Percentiles rank a stretch among this genome's conserved stretches.
phyloP scores from a whole-genome alignment of 1,140 invertebrate species.

The Penaeus chinensis region DNA sequence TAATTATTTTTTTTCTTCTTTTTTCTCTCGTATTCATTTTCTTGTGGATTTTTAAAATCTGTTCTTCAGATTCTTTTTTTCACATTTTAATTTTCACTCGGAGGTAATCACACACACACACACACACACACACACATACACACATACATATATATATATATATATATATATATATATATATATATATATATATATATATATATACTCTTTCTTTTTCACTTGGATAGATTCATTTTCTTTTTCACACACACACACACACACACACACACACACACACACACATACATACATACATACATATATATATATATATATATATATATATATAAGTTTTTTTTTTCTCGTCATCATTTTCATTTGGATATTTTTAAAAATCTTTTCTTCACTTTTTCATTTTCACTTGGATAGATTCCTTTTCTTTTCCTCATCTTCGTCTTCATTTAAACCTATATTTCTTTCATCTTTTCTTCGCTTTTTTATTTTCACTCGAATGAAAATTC shows the following conservation, averaged over 20 bases:
- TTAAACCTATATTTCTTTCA: too few species aligned
- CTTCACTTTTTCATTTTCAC: background rate
- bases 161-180: conserved; percentile 22
- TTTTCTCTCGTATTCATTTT: too few species aligned
- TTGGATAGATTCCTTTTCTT: too few species aligned
- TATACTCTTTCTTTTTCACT: background rate
- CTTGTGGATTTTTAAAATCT: too few species aligned
- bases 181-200: background rate
- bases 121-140: too few species aligned
- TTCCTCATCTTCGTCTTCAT: too few species aligned
- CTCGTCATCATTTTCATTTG: background rate
- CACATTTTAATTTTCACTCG: too few species aligned
- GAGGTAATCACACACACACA: too few species aligned
- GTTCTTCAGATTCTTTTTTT: too few species aligned
- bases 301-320: background rate
- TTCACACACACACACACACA: background rate
- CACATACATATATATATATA: conserved; percentile 1
- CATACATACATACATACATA: background rate
- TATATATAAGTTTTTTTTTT: background rate
- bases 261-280: background rate
- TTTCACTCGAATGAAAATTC: too few species aligned
- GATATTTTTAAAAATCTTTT: background rate
- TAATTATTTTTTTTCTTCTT: too few species aligned
- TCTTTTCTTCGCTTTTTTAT: background rate
- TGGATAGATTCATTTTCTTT: background rate